Evolutionary conservation across 2,113 vertebrate genomes (phyloP).

Genomic region (Rhegmatorhina hoffmannsi): DNA sequence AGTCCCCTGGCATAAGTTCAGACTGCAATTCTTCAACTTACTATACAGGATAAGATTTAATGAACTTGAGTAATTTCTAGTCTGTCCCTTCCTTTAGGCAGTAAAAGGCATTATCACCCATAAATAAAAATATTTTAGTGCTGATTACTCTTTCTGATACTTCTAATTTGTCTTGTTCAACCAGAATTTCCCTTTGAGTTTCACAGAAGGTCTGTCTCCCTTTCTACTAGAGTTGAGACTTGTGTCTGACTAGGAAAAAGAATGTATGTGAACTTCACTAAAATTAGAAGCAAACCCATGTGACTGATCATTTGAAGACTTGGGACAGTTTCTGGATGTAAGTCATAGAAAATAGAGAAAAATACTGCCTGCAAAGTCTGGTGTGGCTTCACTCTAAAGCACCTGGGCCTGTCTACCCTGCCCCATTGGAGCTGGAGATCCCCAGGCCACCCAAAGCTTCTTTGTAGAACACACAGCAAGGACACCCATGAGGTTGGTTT

Average conservation of each 20-base stretch:
- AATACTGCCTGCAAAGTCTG: not conserved
- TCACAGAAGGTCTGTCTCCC: not conserved
- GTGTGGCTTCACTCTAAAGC: not conserved
- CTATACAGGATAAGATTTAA: not conserved
- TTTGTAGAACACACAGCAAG: not conserved
- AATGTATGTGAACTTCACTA: not conserved
- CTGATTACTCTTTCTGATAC: not conserved
- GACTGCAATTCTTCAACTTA: not conserved
- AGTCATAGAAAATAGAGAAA: not conserved
- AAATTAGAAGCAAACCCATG: not conserved
- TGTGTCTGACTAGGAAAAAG: not conserved
- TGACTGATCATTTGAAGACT: not conserved
- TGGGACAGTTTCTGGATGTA: not conserved
- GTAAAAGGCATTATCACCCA: not conserved
- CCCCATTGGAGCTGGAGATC: rapidly evolving
- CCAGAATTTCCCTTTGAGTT: not conserved
- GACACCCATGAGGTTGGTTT: not conserved
- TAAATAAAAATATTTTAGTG: not conserved
- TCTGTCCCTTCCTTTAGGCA: not conserved
- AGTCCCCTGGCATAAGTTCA: not conserved
- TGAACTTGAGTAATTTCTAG: not conserved
- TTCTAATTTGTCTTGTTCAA: not conserved
- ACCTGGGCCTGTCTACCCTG: not conserved
- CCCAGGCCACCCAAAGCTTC: not conserved
- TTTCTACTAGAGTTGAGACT: not conserved